These are phyloP conservation scores for Chloebia gouldiae DNA, from an alignment of 2,113 vertebrate genomes.

Conservation along the genomic window DNA sequence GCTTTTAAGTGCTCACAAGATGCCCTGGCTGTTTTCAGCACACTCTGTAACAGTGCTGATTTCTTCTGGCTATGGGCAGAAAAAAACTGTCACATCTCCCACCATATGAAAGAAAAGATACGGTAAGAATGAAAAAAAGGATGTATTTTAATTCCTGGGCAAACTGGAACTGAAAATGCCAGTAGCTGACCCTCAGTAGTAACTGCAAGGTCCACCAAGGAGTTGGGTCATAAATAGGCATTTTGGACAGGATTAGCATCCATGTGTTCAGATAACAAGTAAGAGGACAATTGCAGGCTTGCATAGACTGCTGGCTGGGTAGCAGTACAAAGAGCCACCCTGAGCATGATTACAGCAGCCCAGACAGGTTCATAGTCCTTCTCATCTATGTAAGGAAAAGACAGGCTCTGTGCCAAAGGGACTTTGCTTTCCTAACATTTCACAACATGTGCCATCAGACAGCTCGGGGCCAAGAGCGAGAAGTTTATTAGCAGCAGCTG, in stretches of 20 bases:
- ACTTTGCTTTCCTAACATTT: neutral
- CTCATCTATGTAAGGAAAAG: neutral
- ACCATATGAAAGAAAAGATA: neutral
- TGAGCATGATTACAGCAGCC: neutral
- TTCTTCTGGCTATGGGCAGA: neutral
- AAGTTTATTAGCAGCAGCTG: constrained; percentile 1
- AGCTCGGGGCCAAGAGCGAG: neutral
- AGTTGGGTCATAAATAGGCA: neutral
- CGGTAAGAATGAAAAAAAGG: neutral
- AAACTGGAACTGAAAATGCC: neutral
- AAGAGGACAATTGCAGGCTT: neutral
- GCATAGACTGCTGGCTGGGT: neutral
- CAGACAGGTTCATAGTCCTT: neutral
- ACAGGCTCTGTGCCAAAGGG: neutral
- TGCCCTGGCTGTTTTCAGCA: neutral
- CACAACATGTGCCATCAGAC: neutral
- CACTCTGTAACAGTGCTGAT: neutral
- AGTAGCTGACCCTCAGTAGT: neutral
- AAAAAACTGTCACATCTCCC: neutral
- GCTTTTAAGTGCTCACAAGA: neutral
- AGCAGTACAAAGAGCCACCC: neutral
- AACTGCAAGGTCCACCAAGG: neutral
- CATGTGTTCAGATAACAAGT: neutral
- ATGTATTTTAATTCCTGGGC: neutral
- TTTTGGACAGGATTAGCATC: neutral